phyloP scores from a whole-genome alignment of 1,140 invertebrate species.

The Sycophaga agraensis region DNA sequence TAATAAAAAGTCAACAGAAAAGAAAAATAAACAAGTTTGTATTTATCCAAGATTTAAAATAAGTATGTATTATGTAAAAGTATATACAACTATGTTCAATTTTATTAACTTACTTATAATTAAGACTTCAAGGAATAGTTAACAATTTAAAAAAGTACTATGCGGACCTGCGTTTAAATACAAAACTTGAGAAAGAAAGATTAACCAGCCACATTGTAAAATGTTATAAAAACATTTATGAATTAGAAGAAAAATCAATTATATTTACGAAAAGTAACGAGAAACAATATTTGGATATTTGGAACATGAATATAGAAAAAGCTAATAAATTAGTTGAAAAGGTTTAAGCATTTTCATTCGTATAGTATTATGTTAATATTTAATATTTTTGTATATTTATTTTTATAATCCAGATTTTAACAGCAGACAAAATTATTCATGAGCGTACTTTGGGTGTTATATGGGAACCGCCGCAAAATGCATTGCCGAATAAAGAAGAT shows the following conservation, averaged over 20 bases:
- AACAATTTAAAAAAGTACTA: slow-evolving; percentile 67
- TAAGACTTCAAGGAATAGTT: slow-evolving; percentile 72
- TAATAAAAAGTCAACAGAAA: slow-evolving; percentile 81
- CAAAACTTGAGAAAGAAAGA: slow-evolving; percentile 60
- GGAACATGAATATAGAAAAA: slow-evolving; percentile 70
- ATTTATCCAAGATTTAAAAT: too few species aligned
- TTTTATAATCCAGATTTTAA: slow-evolving; percentile 54
- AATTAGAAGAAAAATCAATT: slow-evolving; percentile 67
- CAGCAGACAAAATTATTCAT: slow-evolving; percentile 67
- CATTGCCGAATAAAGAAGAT: slow-evolving; percentile 45
- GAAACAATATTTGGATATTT: slow-evolving; percentile 60
- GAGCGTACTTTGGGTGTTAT: slow-evolving; percentile 69
- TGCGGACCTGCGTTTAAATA: slow-evolving; percentile 62
- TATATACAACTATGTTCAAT: neutral
- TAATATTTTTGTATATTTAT: neutral
- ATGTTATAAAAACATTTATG: slow-evolving; percentile 65
- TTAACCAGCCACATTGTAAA: slow-evolving; percentile 65
- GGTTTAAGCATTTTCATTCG: slow-evolving; percentile 18
- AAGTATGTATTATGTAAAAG: neutral
- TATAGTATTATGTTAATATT: neutral
- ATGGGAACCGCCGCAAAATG: slow-evolving; percentile 58
- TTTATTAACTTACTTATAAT: neutral
- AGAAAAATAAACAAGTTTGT: slow-evolving; percentile 68
- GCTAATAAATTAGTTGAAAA: slow-evolving; percentile 61
- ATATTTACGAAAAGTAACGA: slow-evolving; percentile 67